Conservation (phyloP, 2,797 vertebrate species). For the Neostethus bicornis region DNA sequence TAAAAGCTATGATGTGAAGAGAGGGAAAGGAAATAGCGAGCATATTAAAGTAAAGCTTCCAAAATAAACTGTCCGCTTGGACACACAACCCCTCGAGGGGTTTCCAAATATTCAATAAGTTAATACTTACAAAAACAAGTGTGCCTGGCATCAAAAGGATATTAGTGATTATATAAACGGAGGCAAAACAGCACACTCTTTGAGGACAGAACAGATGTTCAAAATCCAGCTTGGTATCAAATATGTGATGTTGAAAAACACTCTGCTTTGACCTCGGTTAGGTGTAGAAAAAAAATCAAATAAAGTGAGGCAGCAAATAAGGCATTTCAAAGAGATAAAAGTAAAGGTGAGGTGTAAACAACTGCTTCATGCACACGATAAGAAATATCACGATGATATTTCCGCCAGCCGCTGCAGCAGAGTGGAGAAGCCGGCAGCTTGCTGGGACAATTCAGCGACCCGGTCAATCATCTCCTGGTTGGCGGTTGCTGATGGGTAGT, state of each 20-base stretch:
- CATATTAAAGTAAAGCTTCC: slow-evolving; percentile 61
- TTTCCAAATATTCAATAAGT: slow-evolving; percentile 79
- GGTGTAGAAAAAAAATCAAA: slow-evolving; percentile 34
- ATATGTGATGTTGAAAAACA: slow-evolving; percentile 37
- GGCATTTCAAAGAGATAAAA: slow-evolving; percentile 71
- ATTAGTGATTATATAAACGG: slow-evolving; percentile 61
- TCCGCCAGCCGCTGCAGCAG: slow-evolving; percentile 86
- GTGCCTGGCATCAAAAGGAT: slow-evolving; percentile 68
- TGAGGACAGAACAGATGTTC: slow-evolving; percentile 41
- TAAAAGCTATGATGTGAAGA: slow-evolving; percentile 48
- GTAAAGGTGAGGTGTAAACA: slow-evolving; percentile 55
- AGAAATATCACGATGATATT: slow-evolving; percentile 76
- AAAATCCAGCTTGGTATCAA: slow-evolving; percentile 39
- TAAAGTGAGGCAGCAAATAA: slow-evolving; percentile 67
- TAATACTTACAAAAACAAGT: slow-evolving; percentile 70
- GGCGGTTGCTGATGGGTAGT: slow-evolving; percentile 86
- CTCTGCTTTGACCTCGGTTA: slow-evolving; percentile 46
- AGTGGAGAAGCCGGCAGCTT: slow-evolving; percentile 86
- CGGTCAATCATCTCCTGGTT: slow-evolving; percentile 87
- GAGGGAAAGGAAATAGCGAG: slow-evolving; percentile 42
- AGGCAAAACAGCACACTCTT: slow-evolving; percentile 59
- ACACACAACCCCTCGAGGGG: slow-evolving; percentile 37
- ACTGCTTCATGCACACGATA: slow-evolving; percentile 31
- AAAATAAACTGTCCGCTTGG: slow-evolving; percentile 37
- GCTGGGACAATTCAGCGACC: slow-evolving; percentile 87